Percentiles rank a stretch among this genome's conserved stretches.
phyloP scores from a whole-genome alignment of 2,888 invertebrate genomes.

The Marasmarcha lunaedactyla region DNA sequence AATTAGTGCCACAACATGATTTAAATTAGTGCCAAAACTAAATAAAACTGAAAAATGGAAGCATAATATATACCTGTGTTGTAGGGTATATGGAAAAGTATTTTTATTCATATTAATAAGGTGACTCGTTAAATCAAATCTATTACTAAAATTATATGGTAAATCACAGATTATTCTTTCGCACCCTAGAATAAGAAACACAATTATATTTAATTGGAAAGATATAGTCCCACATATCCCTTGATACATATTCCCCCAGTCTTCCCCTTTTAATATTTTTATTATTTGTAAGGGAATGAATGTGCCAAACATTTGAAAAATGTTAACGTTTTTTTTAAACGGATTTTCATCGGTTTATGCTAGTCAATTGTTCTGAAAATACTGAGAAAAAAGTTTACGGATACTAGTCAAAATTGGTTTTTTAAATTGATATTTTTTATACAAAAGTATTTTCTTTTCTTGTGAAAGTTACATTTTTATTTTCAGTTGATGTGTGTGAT shows the following conservation, averaged over 20 bases:
- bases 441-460: conserved; percentile 14
- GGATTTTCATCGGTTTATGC: conserved; percentile 40
- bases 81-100: neutral
- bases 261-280: conserved; percentile 63
- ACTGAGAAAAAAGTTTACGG: conserved; percentile 28
- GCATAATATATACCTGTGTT: neutral
- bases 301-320: conserved; percentile 61
- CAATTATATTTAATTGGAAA: conserved; percentile 29
- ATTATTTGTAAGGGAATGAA: conserved; percentile 30
- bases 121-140: neutral
- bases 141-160: neutral
- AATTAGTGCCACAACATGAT: conserved; percentile 42
- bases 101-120: neutral
- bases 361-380: conserved; percentile 59
- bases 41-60: neutral
- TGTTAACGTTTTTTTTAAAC: conserved; percentile 27
- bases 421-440: conserved; percentile 29
- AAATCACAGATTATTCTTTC: conserved; percentile 24
- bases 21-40: conserved; percentile 51
- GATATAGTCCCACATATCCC: conserved; percentile 44
- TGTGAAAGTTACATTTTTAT: conserved; percentile 8
- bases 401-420: conserved; percentile 64
- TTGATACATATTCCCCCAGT: conserved; percentile 41
- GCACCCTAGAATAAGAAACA: conserved; percentile 57
- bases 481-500: conserved; percentile 36